Percentiles rank a stretch among this genome's conserved stretches.
phyloP scores from a whole-genome alignment of 2,113 vertebrate species.

The Taxidea taxus region DNA sequence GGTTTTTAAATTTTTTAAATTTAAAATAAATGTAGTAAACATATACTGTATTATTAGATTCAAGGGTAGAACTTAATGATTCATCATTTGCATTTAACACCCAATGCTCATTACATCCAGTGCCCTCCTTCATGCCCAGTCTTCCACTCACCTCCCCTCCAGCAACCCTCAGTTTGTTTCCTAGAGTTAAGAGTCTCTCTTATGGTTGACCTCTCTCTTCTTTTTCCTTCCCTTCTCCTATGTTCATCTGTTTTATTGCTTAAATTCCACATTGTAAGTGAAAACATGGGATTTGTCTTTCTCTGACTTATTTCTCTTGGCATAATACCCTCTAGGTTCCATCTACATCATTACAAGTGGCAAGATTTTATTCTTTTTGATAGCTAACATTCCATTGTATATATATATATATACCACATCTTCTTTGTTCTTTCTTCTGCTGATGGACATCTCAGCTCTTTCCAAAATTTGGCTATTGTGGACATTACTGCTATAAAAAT shows the following conservation, averaged over 20 bases:
- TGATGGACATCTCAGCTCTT: neutral
- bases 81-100: neutral
- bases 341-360: neutral
- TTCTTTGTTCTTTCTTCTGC: neutral
- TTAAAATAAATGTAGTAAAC: neutral
- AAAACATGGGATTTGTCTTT: neutral
- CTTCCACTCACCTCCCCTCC: neutral
- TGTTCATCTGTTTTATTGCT: neutral
- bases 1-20: neutral
- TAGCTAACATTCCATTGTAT: neutral
- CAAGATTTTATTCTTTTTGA: neutral
- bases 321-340: neutral
- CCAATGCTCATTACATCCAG: neutral
- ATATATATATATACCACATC: neutral
- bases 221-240: neutral
- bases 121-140: neutral
- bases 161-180: neutral
- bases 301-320: neutral
- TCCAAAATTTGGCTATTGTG: neutral
- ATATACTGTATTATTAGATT: neutral
- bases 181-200: neutral
- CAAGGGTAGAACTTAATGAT: neutral
- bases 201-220: neutral
- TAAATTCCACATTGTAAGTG: neutral
- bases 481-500: neutral